phyloP scores from a whole-genome alignment of 2,797 vertebrate species.

The Rhinella marina region DNA sequence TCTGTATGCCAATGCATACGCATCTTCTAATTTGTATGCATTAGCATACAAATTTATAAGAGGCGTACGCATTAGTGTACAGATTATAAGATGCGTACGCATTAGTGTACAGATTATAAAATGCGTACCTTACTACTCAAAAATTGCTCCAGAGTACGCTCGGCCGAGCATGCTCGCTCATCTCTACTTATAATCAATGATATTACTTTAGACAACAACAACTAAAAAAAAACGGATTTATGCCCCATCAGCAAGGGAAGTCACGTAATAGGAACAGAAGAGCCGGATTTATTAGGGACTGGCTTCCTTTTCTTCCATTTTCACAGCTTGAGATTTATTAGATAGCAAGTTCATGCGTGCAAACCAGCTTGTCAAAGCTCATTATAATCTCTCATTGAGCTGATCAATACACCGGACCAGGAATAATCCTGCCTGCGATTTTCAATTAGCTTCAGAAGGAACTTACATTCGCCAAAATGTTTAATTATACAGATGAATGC shows the following conservation, averaged over 20 bases:
- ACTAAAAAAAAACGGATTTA: constrained; percentile 3
- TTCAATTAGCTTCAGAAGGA: constrained; percentile 50
- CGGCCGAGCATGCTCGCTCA: too few species aligned
- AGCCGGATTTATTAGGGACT: constrained; percentile 30
- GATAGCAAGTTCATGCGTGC: constrained; percentile 35
- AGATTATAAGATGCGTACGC: too few species aligned
- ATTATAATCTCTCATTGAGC: constrained; percentile 41
- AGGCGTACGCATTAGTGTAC: too few species aligned
- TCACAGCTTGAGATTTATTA: constrained; percentile 44
- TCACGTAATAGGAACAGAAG: constrained; percentile 17
- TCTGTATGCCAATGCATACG: too few species aligned
- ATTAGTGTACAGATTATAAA: too few species aligned
- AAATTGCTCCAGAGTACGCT: too few species aligned
- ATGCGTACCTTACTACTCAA: too few species aligned
- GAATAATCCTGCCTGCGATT: constrained; percentile 19
- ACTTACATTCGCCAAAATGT: constrained; percentile 40
- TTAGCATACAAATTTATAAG: too few species aligned
- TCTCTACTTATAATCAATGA: background rate
- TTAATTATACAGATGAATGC: constrained; percentile 50
- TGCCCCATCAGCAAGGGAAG: background rate
- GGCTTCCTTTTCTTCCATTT: constrained; percentile 39
- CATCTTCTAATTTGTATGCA: too few species aligned
- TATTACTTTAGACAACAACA: background rate
- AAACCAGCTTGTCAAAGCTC: constrained; percentile 37
- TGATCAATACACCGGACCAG: constrained; percentile 39